Conservation (phyloP, 2,113 vertebrate species). For the Xiphorhynchus elegans region DNA sequence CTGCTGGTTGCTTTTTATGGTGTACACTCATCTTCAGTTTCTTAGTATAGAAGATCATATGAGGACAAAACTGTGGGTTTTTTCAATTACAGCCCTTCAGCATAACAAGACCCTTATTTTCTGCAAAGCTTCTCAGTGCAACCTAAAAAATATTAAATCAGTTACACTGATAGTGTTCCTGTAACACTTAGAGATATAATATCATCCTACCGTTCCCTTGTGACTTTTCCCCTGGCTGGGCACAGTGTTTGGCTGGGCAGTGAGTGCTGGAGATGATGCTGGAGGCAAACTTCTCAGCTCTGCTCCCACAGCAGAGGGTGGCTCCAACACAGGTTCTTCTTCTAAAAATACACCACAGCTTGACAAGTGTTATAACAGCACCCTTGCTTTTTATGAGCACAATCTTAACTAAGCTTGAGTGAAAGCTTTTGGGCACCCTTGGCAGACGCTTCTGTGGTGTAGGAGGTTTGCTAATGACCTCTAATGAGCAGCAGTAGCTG, state of each 20-base stretch:
- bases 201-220: too few relatives aligned
- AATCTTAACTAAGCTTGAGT: background rate
- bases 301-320: rapidly evolving
- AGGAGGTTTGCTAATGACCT: background rate
- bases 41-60: background rate
- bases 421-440: background rate
- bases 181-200: background rate
- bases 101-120: background rate
- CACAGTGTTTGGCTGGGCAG: background rate
- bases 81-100: background rate
- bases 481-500: background rate
- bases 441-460: rapidly evolving
- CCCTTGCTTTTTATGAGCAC: background rate
- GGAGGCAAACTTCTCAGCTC: background rate
- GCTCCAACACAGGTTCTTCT: background rate
- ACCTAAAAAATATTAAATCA: background rate
- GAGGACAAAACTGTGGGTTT: background rate
- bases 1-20: background rate
- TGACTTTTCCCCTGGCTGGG: background rate
- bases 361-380: background rate
- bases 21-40: background rate
- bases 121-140: background rate
- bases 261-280: background rate
- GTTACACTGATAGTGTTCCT: background rate
- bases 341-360: background rate